Conservation (phyloP, 2,113 vertebrate genomes). For the Casuarius casuarius region DNA sequence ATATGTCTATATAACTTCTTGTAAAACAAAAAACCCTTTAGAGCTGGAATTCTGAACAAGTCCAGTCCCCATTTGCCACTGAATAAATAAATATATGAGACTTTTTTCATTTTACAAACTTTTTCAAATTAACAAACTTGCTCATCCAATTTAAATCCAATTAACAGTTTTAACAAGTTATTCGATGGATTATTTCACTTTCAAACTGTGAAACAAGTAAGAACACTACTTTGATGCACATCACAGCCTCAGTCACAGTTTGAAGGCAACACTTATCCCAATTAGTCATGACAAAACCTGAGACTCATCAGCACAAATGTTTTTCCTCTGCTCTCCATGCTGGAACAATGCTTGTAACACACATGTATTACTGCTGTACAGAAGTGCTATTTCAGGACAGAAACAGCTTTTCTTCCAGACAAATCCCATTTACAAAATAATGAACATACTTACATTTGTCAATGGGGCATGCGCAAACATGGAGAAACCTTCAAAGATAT, state of each 20-base stretch:
- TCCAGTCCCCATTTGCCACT: not conserved
- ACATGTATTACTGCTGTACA: not conserved
- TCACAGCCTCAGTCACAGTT: not conserved
- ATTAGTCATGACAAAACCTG: slow-evolving; percentile 25
- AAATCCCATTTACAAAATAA: not conserved
- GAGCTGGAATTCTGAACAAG: not conserved
- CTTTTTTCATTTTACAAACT: not conserved
- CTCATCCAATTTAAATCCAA: not conserved
- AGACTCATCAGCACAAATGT: slow-evolving; percentile 27
- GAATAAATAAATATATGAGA: not conserved
- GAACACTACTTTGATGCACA: slow-evolving; percentile 17
- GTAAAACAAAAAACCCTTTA: not conserved
- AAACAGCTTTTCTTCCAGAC: not conserved
- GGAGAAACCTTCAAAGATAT: slow-evolving; percentile 98
- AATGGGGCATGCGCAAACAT: slow-evolving; percentile 95
- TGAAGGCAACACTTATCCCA: not conserved
- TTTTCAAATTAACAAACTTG: slow-evolving; percentile 27
- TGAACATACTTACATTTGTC: slow-evolving; percentile 85
- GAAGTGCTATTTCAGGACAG: not conserved
- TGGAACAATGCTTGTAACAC: not conserved
- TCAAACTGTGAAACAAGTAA: slow-evolving; percentile 28
- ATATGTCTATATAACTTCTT: not conserved
- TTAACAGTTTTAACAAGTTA: slow-evolving; percentile 46
- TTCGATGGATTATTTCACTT: slow-evolving; percentile 46
- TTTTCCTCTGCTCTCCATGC: not conserved